phyloP scores from a whole-genome alignment of 2,113 vertebrate genomes.

The Chaetorhynchus papuensis region DNA sequence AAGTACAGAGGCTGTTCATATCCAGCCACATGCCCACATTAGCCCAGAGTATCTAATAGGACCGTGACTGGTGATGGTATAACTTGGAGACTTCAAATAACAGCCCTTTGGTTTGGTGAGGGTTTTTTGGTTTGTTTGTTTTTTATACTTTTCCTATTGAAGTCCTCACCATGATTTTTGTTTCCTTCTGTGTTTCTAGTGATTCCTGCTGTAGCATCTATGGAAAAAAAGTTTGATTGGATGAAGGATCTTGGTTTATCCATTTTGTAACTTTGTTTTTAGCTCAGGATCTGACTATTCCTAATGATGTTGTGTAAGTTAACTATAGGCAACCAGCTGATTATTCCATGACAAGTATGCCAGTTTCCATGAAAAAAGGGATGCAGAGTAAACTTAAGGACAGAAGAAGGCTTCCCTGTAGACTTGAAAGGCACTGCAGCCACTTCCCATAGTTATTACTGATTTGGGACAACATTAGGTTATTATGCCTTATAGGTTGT shows the following conservation, averaged over 20 bases:
- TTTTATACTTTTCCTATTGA: neutral
- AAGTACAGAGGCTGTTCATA: rapidly evolving
- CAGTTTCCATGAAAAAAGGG: neutral
- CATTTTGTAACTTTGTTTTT: neutral
- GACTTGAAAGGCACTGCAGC: neutral
- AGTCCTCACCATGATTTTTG: neutral
- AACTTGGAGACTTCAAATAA: neutral
- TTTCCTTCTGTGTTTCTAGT: neutral
- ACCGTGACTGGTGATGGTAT: rapidly evolving
- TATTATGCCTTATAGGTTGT: neutral
- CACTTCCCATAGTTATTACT: neutral
- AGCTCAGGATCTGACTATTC: neutral
- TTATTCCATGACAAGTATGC: neutral
- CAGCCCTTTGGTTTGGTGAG: neutral
- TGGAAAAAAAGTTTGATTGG: neutral
- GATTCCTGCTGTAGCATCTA: neutral
- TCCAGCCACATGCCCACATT: neutral
- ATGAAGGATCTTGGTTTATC: neutral
- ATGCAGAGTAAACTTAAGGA: neutral
- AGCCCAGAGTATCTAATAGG: neutral
- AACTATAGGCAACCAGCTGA: neutral
- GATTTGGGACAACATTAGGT: neutral
- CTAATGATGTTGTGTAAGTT: neutral
- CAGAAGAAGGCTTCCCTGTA: neutral
- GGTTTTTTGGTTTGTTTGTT: neutral